Evolutionary conservation across 35 echinoderm and acorn worm genomes (phyloP).

Genomic region (Strongylocentrotus purpuratus): DNA sequence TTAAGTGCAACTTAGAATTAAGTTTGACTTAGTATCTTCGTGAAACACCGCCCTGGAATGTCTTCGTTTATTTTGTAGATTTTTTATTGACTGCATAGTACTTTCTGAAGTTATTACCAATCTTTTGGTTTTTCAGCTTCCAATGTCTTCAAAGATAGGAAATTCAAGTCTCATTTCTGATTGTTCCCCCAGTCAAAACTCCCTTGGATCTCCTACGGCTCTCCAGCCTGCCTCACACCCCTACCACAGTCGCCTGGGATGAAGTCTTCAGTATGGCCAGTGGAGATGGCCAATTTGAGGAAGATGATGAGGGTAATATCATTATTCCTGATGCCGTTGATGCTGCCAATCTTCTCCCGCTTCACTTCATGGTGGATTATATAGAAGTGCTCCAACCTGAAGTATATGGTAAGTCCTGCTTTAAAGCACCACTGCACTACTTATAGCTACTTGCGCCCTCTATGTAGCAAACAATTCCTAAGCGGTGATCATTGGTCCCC

Average conservation of each 20-base stretch:
- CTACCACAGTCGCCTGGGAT: slow-evolving; percentile 35
- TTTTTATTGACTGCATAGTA: too few species aligned
- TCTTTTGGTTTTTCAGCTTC: background rate
- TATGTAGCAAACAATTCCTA: too few species aligned
- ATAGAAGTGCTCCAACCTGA: slow-evolving; percentile 37
- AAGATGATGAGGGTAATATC: slow-evolving; percentile 22
- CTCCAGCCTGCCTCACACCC: slow-evolving; percentile 27
- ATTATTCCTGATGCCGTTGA: background rate
- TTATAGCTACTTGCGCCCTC: too few species aligned
- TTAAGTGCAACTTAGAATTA: too few species aligned
- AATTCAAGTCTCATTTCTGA: background rate
- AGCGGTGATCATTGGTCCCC: too few species aligned
- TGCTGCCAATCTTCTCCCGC: background rate
- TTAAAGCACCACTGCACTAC: too few species aligned
- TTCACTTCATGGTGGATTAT: slow-evolving; percentile 36
- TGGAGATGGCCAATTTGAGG: slow-evolving; percentile 29
- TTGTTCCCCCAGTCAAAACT: slow-evolving; percentile 27
- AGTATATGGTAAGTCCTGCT: slow-evolving; percentile 43
- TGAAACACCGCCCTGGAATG: too few species aligned
- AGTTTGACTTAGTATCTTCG: too few species aligned
- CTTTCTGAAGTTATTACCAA: background rate
- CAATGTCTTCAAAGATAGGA: background rate
- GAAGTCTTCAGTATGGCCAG: background rate
- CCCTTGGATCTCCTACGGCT: slow-evolving; percentile 16
- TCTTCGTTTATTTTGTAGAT: too few species aligned